Evolutionary conservation across 2,113 vertebrate species (phyloP).

Genomic region (Isurus oxyrinchus): DNA sequence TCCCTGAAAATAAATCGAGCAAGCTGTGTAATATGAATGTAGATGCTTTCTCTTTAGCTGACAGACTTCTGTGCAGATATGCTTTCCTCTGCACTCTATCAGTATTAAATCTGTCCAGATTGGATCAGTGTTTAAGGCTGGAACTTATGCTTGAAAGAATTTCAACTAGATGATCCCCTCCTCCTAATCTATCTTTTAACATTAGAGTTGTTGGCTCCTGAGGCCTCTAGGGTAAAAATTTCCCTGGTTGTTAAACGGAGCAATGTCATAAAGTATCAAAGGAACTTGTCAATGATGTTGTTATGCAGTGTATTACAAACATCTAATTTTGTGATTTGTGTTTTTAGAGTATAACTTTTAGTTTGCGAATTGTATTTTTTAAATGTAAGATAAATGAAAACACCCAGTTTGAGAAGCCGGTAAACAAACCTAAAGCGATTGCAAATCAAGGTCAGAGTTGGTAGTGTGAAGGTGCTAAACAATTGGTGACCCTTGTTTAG

Average conservation of each 20-base stretch:
- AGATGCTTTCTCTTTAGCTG: not conserved
- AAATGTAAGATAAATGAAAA: too few relatives aligned
- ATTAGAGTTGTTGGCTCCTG: not conserved
- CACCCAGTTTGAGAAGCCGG: too few relatives aligned
- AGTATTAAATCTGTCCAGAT: not conserved
- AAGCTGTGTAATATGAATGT: not conserved
- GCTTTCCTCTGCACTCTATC: not conserved
- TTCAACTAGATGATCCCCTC: not conserved
- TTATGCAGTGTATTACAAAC: not conserved
- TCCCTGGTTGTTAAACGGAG: not conserved
- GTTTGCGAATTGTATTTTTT: too few relatives aligned
- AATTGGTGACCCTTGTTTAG: too few relatives aligned
- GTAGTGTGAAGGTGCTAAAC: too few relatives aligned
- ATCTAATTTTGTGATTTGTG: not conserved
- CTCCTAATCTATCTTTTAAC: not conserved
- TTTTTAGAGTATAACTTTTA: too few relatives aligned
- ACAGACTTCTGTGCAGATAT: not conserved
- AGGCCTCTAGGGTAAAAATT: not conserved
- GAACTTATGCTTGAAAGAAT: not conserved
- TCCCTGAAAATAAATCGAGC: not conserved
- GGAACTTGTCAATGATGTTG: not conserved
- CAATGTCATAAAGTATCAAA: not conserved
- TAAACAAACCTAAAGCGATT: too few relatives aligned
- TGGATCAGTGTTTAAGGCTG: not conserved
- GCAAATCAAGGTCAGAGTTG: too few relatives aligned